Evolutionary conservation across 2,888 invertebrate genomes (phyloP).

Genomic region (Tetanocera ferruginea): DNA sequence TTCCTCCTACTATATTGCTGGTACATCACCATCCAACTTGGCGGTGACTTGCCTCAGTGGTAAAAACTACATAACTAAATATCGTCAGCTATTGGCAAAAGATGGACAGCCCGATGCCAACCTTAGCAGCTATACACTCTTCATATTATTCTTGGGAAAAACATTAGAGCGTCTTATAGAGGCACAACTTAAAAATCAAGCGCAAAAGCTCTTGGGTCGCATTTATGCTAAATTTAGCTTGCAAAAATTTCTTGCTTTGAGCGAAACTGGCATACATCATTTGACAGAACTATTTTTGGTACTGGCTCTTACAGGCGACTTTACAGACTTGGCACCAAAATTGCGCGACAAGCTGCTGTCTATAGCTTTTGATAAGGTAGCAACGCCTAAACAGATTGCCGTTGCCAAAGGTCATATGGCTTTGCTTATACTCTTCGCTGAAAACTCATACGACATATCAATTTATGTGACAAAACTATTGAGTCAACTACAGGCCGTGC

Average conservation of each 20-base stretch:
- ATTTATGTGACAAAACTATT: slow-evolving; percentile 64
- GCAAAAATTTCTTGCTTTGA: slow-evolving; percentile 72
- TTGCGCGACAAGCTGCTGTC: slow-evolving; percentile 66
- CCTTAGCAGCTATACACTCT: slow-evolving; percentile 71
- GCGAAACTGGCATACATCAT: slow-evolving; percentile 73
- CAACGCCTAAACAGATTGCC: slow-evolving; percentile 59
- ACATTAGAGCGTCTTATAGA: slow-evolving; percentile 55
- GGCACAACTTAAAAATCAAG: slow-evolving; percentile 54
- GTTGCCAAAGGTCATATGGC: slow-evolving; percentile 68
- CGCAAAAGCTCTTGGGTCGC: slow-evolving; percentile 72
- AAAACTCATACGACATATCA: slow-evolving; percentile 62
- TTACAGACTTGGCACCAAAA: slow-evolving; percentile 62
- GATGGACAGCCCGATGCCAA: slow-evolving; percentile 58
- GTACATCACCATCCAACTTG: slow-evolving; percentile 70
- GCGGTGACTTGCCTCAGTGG: slow-evolving; percentile 63
- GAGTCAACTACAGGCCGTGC: slow-evolving; percentile 57
- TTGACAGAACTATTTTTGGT: slow-evolving; percentile 70
- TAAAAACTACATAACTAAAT: slow-evolving; percentile 66
- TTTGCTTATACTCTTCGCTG: slow-evolving; percentile 65
- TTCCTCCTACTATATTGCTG: slow-evolving; percentile 71
- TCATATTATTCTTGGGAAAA: slow-evolving; percentile 70
- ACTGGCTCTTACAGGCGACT: slow-evolving; percentile 60
- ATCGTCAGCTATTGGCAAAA: slow-evolving; percentile 64
- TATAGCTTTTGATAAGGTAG: slow-evolving; percentile 65
- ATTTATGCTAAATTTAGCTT: slow-evolving; percentile 74